phyloP scores from a whole-genome alignment of 2,113 vertebrate species.

The Haemorhous mexicanus region DNA sequence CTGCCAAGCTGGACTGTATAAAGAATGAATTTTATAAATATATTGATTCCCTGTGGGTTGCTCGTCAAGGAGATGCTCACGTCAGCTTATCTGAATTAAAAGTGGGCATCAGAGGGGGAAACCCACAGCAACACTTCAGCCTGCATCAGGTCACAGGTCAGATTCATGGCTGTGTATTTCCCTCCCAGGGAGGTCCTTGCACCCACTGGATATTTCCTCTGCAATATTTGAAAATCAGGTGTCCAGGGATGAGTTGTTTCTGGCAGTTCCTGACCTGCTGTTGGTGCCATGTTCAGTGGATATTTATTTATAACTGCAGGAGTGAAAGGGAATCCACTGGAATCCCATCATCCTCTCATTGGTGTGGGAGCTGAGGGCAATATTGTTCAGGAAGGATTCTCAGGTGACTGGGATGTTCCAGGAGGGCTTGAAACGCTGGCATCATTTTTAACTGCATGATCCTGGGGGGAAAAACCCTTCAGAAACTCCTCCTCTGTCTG shows the following conservation, averaged over 20 bases:
- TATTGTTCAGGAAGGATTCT: rapidly evolving
- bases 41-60: background rate
- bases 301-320: too few species aligned
- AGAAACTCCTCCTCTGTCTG: background rate
- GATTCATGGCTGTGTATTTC: background rate
- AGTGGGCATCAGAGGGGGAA: background rate
- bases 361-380: rapidly evolving
- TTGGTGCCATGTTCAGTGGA: rapidly evolving
- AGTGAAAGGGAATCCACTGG: too few species aligned
- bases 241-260: background rate
- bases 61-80: slow-evolving; percentile 22
- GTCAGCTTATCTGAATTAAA: slow-evolving; percentile 15
- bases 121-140: background rate
- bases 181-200: background rate
- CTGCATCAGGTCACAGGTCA: background rate
- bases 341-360: rapidly evolving
- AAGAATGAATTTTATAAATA: background rate
- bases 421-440: background rate
- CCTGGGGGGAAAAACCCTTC: too few species aligned
- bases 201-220: background rate
- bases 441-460: background rate
- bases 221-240: background rate
- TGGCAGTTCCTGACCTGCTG: background rate
- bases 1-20: background rate
- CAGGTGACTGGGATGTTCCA: background rate